Evolutionary conservation across 2,113 vertebrate species (phyloP), one percentile per base, ranked within the genome.

Genomic region (Stictonetta naevosa): DNA sequence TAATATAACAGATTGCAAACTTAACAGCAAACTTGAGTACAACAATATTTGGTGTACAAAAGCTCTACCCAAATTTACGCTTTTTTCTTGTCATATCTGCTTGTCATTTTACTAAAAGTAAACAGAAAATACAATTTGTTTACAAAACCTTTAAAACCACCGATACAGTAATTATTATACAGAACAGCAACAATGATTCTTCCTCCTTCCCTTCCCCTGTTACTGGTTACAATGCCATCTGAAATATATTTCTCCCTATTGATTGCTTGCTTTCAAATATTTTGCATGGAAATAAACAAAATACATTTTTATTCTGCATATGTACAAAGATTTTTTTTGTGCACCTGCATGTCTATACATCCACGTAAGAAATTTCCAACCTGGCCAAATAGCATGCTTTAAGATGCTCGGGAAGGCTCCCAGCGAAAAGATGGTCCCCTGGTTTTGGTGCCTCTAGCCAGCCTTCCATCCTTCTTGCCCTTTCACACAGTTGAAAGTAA

Each of bases 81-180:
- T 91, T 85, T 33, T 55, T n/a, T 74, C 55, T 77, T 78, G 64
- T 81, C 64, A 22, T 44, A 91, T 23, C 42, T 64, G 48, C 59
- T 80, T 76, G 53, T 62, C 42, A 48, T 84, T 95, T 96, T 92
- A 96, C 69, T 93, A 81, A 15, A 79, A 92, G 55, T 83, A 90
- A 93, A 92, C 66, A 82, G 72, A 82, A 89, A 92, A 90, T 71
- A 90, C 74, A 66, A 55, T 68, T 83, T 91, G 59, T 63, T 92
- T 87, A 82, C 58, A 91, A 96, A 91, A 86, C 55, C n/a, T 78
- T 63, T 86, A 84, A 92, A 93, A 68, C 44, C 19, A 82, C 73
- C 44, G 77, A 58, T 38, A 71, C 34, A 72, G 63, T 86, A 91
- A 90, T 84, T 91, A 90, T 73, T 73, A 88, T 73, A 88, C 71